phyloP scores from a whole-genome alignment of 2,888 invertebrate genomes.

The Muschampia plurimacula region DNA sequence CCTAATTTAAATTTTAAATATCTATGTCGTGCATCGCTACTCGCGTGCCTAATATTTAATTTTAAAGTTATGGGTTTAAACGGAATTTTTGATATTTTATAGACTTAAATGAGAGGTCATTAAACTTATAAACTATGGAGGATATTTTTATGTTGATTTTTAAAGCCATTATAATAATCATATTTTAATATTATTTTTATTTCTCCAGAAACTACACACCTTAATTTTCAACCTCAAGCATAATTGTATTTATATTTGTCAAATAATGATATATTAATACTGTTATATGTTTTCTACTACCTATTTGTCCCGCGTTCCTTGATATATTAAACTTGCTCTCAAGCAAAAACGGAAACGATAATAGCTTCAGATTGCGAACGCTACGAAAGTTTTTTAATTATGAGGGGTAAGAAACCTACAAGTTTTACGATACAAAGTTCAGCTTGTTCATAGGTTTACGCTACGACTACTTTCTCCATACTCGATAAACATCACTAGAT shows the following conservation, averaged over 20 bases:
- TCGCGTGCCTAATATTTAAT: slow-evolving; percentile 36
- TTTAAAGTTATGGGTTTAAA: slow-evolving; percentile 37
- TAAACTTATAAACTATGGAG: slow-evolving; percentile 14
- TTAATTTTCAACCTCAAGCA: no score
- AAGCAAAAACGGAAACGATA: slow-evolving; percentile 13
- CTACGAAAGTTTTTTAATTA: slow-evolving; percentile 34
- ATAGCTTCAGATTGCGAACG: slow-evolving; percentile 11
- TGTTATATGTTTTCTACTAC: neutral
- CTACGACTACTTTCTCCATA: slow-evolving; percentile 9
- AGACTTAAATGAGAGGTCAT: slow-evolving; percentile 25
- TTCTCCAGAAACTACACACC: no score
- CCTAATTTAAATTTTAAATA: slow-evolving; percentile 44
- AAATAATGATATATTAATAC: no score
- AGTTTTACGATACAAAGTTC: slow-evolving; percentile 28
- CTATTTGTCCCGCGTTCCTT: slow-evolving; percentile 4
- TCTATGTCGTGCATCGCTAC: slow-evolving; percentile 26
- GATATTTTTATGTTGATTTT: neutral
- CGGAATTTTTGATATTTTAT: slow-evolving; percentile 15
- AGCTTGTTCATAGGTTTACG: slow-evolving; percentile 12
- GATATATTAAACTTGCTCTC: neutral
- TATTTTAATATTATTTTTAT: no score
- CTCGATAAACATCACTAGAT: neutral
- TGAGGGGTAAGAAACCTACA: slow-evolving; percentile 14
- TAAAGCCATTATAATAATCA: neutral
- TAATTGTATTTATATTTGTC: no score